Conservation (phyloP, 2,113 vertebrate species). For the Corythornis vintsioides region DNA sequence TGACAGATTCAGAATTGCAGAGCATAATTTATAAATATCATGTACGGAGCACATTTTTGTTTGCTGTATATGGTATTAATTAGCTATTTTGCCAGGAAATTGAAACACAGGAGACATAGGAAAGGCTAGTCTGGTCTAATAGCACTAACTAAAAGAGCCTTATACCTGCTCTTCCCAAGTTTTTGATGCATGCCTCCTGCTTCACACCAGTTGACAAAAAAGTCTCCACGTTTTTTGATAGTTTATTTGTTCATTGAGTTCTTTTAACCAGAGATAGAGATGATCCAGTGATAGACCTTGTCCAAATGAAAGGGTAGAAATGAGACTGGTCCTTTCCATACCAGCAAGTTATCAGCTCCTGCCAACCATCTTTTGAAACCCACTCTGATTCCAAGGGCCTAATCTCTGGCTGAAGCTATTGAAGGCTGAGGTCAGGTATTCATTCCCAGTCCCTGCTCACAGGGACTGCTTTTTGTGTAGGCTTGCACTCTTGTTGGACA, state of each 20-base stretch:
- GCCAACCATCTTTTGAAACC: neutral
- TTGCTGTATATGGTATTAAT: constrained; percentile 21
- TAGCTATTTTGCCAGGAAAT: constrained; percentile 20
- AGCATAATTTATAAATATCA: constrained; percentile 38
- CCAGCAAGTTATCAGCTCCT: neutral
- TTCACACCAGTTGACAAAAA: neutral
- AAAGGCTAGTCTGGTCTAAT: neutral
- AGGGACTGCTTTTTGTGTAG: neutral
- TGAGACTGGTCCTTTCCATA: neutral
- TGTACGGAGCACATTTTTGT: constrained; percentile 21
- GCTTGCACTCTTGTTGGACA: neutral
- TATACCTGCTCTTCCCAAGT: neutral
- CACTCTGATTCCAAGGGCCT: neutral
- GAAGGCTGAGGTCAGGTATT: neutral
- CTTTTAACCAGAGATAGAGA: neutral
- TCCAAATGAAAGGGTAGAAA: neutral
- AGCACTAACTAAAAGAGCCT: neutral
- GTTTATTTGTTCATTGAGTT: neutral
- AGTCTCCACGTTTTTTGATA: rapidly evolving
- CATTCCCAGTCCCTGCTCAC: neutral
- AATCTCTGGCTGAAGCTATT: neutral
- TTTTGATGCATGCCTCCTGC: neutral
- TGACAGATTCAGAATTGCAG: neutral
- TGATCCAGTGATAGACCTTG: neutral
- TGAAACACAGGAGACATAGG: neutral